Base-by-base conservation (phyloP, 2,113 vertebrate species). In the Eurystomus gularis region DNA sequence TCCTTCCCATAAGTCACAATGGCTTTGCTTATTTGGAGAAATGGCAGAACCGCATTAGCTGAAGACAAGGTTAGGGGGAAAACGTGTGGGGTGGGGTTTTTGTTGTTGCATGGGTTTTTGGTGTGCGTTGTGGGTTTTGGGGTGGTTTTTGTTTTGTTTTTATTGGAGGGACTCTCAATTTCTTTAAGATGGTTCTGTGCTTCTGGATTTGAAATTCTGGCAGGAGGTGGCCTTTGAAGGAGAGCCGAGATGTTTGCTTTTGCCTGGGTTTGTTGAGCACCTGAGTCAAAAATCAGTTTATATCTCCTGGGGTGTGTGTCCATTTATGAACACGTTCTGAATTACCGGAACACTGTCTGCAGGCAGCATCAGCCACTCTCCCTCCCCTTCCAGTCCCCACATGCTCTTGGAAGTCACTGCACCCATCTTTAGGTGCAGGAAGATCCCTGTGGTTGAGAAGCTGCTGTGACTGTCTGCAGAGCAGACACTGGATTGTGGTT, bases 61-160 rank as follows among this genome's bases (percentile, higher is more conserved):
- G 37, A 73, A 73, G 31, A 54, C 6, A 33, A 86, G 49, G 4
- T 6, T 64, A 35, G 7, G 39, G 14, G 28, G 1, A 35, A 68
- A 78, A 52, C 12, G 1, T 14, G 13, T 25, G 10, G 13, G 3
- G 17, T 26, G 33, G 8, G 4, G 1, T 24, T 40, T n/a, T n/a
- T n/a, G n/a, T n/a, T n/a, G n/a, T n/a, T n/a, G n/a, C n/a, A n/a
- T n/a, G n/a, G n/a, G n/a, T n/a, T n/a, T 65, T 35, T 70, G 9
- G 13, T 35, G 17, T 39, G 10, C 48, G n/a, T 18, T 71, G 25
- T 21, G 46, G 18, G 17, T 10, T 28, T 73, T 58, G 21, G 4
- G n/a, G 11, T 4, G 2, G 3, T 18, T 20, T 16, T 39, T 25
- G 8, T 33, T 21, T 26, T 26, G 8, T 49, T 76, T 54, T 60